phyloP scores from a whole-genome alignment of 2,113 vertebrate genomes.

The Hydropotes inermis region DNA sequence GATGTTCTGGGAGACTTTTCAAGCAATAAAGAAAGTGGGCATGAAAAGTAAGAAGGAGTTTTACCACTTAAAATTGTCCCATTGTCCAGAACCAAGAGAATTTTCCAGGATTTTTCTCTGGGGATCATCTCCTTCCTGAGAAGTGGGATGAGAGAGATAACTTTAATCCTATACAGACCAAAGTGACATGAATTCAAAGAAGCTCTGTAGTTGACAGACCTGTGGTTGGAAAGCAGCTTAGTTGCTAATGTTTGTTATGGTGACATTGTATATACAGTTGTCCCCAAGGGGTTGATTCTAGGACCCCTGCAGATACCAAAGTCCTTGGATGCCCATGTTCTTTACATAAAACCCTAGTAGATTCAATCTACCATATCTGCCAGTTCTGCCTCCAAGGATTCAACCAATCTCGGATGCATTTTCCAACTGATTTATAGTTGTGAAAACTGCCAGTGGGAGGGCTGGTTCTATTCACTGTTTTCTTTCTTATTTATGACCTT shows the following conservation, averaged over 20 bases:
- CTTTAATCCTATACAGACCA: background rate
- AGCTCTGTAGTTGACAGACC: background rate
- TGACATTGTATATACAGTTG: background rate
- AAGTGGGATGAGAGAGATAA: background rate
- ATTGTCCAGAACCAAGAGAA: background rate
- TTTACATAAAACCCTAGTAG: background rate
- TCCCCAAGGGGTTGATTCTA: background rate
- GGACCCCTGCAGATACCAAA: background rate
- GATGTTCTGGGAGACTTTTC: background rate
- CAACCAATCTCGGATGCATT: background rate
- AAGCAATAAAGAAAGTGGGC: background rate
- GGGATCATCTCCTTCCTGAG: background rate
- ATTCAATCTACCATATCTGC: background rate
- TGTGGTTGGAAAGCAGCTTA: background rate
- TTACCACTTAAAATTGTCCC: background rate
- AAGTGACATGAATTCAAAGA: background rate
- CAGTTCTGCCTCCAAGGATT: background rate
- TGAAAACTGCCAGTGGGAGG: background rate
- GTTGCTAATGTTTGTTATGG: background rate
- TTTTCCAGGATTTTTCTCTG: background rate
- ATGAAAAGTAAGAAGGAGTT: background rate
- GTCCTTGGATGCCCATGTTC: background rate
- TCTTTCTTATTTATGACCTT: background rate
- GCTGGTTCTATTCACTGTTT: background rate
- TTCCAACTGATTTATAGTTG: rapidly evolving